Evolutionary conservation across 2,113 vertebrate species (phyloP).

Genomic region (Copsychus sechellarum): DNA sequence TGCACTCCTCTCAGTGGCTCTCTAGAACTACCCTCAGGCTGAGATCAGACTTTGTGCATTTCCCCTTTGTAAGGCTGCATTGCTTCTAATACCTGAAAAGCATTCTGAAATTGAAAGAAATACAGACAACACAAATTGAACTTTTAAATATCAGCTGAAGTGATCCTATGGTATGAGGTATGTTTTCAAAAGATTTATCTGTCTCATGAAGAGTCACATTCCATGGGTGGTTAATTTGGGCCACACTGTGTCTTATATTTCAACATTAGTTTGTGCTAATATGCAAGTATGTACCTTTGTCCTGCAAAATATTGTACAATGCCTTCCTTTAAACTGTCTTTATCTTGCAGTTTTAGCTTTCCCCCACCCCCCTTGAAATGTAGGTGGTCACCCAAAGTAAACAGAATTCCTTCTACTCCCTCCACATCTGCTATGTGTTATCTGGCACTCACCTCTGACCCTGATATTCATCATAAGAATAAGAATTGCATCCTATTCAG

Average conservation of each 20-base stretch:
- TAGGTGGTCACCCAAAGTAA: conserved; percentile 59
- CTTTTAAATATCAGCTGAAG: background rate
- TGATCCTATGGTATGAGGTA: background rate
- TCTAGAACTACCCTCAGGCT: background rate
- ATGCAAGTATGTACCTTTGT: background rate
- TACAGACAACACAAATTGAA: background rate
- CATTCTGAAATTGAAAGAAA: background rate
- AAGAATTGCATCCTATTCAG: conserved; percentile 54
- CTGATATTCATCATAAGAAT: conserved; percentile 58
- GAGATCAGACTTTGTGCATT: background rate
- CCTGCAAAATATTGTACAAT: background rate
- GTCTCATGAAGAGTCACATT: background rate
- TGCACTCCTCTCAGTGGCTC: background rate
- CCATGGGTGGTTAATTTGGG: background rate
- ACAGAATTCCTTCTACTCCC: conserved; percentile 56
- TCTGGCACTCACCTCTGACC: conserved; percentile 61
- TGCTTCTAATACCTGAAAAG: background rate
- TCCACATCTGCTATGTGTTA: conserved; percentile 55
- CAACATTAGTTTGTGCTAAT: background rate
- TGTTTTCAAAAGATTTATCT: background rate
- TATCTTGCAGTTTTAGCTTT: background rate
- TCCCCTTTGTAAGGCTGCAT: background rate
- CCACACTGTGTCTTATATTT: background rate
- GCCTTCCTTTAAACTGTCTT: background rate
- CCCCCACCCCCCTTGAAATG: background rate